These are phyloP conservation scores for Leptoclinus maculatus DNA, from an alignment of 2,797 vertebrate genomes.

Conservation along the genomic window DNA sequence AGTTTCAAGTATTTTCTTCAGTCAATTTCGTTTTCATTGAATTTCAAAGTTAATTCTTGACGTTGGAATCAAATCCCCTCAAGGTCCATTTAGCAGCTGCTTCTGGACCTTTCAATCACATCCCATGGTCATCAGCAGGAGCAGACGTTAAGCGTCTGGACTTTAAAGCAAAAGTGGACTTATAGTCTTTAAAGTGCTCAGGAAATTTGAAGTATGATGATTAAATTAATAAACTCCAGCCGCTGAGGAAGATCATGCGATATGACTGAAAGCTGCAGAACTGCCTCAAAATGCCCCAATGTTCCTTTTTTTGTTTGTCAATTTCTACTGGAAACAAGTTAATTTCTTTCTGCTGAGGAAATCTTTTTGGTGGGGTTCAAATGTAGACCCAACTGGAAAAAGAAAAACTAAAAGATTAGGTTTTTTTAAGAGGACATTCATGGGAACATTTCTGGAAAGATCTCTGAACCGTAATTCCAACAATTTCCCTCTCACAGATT, in stretches of 20 bases:
- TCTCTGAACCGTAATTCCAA: constrained; percentile 44
- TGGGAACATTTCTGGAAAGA: constrained; percentile 16
- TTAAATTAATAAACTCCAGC: neutral
- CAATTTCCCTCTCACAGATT: constrained; percentile 34
- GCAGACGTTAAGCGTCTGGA: neutral
- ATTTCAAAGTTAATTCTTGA: neutral
- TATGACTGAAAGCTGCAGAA: neutral
- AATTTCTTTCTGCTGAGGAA: neutral
- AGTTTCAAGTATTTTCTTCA: neutral
- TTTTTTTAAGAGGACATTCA: neutral
- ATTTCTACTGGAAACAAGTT: neutral
- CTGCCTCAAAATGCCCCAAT: neutral
- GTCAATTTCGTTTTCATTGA: neutral
- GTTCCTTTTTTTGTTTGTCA: neutral
- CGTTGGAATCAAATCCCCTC: neutral
- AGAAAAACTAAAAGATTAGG: neutral
- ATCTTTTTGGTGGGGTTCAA: neutral
- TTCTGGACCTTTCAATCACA: neutral
- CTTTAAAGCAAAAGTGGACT: neutral
- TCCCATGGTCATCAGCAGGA: neutral
- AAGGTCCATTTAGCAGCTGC: neutral
- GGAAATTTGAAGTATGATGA: neutral
- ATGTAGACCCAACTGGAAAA: neutral
- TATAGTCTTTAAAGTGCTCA: neutral
- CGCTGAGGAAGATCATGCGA: neutral